A percentile compares a stretch with the other conserved stretches of the same genome.
These are phyloP conservation scores for Lates japonicus DNA, from an alignment of 2,797 vertebrate genomes.

Conservation along the genomic window DNA sequence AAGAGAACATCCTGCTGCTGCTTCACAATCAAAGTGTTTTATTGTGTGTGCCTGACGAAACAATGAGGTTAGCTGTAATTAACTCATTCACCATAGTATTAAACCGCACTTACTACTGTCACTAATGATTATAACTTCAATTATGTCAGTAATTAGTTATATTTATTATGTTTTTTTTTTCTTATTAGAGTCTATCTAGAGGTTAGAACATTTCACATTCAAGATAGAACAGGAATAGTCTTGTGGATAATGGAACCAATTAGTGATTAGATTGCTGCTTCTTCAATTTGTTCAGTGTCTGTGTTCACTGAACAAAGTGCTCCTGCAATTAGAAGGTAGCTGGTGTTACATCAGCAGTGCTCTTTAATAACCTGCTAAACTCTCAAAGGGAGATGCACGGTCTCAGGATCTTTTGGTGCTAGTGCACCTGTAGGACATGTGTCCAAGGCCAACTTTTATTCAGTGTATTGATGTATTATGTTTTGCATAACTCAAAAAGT, in stretches of 20 bases:
- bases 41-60: conserved; percentile 1
- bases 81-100: neutral
- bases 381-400: neutral
- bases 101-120: neutral
- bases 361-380: neutral
- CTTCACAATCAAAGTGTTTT: conserved; percentile 6
- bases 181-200: conserved; percentile 5
- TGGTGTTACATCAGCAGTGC: neutral
- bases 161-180: neutral
- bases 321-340: conserved; percentile 11
- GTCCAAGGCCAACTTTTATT: neutral
- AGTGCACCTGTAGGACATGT: neutral
- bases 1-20: neutral
- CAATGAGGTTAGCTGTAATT: neutral
- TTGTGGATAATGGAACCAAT: conserved; percentile 8
- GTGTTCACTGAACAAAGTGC: conserved; percentile 4
- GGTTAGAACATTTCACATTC: neutral
- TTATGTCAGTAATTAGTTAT: neutral
- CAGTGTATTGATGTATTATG: neutral
- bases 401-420: neutral
- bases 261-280: conserved; percentile 15
- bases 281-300: conserved; percentile 22
- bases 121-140: neutral
- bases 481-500: neutral
- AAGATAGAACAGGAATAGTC: conserved; percentile 5